Evolutionary conservation across 2,888 invertebrate species (phyloP).

Genomic region (Cryptus viduatorius): DNA sequence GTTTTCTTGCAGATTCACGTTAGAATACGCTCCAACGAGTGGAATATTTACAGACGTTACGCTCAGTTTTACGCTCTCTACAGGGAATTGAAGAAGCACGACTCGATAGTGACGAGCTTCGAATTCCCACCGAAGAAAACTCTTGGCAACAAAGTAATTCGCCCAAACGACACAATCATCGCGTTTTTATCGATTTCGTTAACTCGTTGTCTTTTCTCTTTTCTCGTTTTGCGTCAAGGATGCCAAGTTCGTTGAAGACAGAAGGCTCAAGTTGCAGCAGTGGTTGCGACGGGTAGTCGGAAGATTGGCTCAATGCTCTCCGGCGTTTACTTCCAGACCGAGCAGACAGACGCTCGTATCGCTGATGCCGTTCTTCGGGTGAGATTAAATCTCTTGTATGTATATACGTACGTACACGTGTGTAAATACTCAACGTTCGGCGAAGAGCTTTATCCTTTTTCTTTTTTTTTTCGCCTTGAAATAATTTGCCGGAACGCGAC

Average conservation of each 20-base stretch:
- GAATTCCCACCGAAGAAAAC: slow-evolving; percentile 98
- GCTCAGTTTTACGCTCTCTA: slow-evolving; percentile 96
- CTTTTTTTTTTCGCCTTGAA: no score
- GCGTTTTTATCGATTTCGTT: neutral
- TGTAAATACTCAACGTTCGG: neutral
- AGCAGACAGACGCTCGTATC: slow-evolving; percentile 92
- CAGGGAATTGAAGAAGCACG: slow-evolving; percentile 93
- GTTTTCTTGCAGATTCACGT: slow-evolving; percentile 92
- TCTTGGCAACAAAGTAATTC: slow-evolving; percentile 93
- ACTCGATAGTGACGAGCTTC: slow-evolving; percentile 91
- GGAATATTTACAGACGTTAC: slow-evolving; percentile 98
- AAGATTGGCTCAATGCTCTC: slow-evolving; percentile 88
- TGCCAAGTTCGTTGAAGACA: slow-evolving; percentile 93
- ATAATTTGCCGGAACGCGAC: no score
- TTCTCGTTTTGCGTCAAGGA: slow-evolving; percentile 87
- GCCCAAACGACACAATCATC: neutral
- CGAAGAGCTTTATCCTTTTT: no score
- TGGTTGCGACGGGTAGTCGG: slow-evolving; percentile 94
- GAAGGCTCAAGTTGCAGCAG: slow-evolving; percentile 93
- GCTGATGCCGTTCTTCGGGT: slow-evolving; percentile 95
- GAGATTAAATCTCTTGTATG: slow-evolving; percentile 73
- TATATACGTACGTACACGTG: neutral
- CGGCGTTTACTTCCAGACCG: slow-evolving; percentile 91
- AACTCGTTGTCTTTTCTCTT: slow-evolving; percentile 19
- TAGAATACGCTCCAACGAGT: slow-evolving; percentile 94